Base-by-base conservation (phyloP, 2,113 vertebrate species). In the Tragelaphus imberbis region DNA sequence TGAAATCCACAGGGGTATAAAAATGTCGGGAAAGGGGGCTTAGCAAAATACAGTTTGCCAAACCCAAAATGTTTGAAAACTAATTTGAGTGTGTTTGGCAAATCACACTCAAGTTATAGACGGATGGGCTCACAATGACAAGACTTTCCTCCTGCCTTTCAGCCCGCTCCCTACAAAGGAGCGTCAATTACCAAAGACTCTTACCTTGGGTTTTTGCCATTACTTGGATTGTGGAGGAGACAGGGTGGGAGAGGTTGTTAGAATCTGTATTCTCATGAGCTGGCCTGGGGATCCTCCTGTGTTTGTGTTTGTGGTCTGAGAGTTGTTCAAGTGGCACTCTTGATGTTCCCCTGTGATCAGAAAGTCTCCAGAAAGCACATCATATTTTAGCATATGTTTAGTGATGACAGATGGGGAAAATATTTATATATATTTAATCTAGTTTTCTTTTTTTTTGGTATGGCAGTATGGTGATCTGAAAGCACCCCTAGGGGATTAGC, bases 1-100 rank as follows among this genome's bases (percentile, higher is more conserved):
- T 80, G 93, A 97, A 98, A 97, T 96, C 30, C 96, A 98, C 96
- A 97, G 44, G 96, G 94, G 97, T 77, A 95, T 97, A 98, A 97
- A 92, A 91, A 95, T 97, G 92, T 92, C 6, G 27, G 93, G 95
- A 98, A 98, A 97, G 89, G 94, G 94, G 94, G 61, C 90, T 95
- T 96, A 94, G 87, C 33, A 23, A 95, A 55, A 92, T 63, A 80
- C 49, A 61, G 86, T 93, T 92, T 96, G 94, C 97, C 97, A 97
- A 97, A 95, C 88, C 94, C 82, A 12, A 61, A 97, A 91, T 95
- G 93, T 97, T 71, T 97, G 88, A 97, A 97, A 97, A 96, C 68
- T 80, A 92, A 96, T 95, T 97, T 79, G 75, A 95, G 84, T 79
- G 94, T 58, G 97, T 96, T 96, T 96, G 97, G 87, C 23, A 2